These are phyloP conservation scores for Pristionchus entomophagus DNA, from an alignment of 2,888 invertebrate genomes.

Conservation along the genomic window DNA sequence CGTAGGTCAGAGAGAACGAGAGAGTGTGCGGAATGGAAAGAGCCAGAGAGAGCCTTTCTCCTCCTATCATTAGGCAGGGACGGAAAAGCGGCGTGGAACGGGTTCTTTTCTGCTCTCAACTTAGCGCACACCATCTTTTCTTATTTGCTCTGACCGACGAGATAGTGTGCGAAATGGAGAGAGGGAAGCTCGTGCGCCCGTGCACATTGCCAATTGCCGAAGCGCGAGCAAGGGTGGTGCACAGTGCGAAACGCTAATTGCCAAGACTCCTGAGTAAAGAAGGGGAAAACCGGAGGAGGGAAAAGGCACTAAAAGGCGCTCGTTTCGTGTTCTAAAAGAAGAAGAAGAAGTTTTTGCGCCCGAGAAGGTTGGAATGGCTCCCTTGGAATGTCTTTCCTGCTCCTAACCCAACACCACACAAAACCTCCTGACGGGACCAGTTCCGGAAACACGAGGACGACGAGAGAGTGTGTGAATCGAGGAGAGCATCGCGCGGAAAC, in stretches of 20 bases:
- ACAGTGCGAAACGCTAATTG: neutral
- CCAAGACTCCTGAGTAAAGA: neutral
- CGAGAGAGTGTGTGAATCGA: constrained; percentile 15
- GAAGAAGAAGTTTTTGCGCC: neutral
- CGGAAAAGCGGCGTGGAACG: constrained; percentile 22
- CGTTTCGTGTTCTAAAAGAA: neutral
- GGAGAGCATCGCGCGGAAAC: neutral
- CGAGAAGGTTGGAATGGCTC: too few relatives aligned
- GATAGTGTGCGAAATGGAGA: neutral
- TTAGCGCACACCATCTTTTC: too few relatives aligned
- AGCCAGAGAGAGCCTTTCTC: too few relatives aligned
- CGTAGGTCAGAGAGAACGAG: too few relatives aligned
- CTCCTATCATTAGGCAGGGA: neutral
- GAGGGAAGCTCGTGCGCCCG: neutral
- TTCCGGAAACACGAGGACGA: neutral
- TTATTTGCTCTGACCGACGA: neutral
- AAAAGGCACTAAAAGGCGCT: neutral
- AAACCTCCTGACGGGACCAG: neutral
- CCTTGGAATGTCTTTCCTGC: neutral
- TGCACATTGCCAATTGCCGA: neutral
- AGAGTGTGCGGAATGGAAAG: too few relatives aligned
- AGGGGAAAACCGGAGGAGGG: neutral
- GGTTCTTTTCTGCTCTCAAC: neutral
- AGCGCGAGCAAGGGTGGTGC: neutral
- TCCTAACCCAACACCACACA: neutral